Percentiles rank a stretch among this genome's conserved stretches.
Evolutionary conservation across 2,888 invertebrate species (phyloP).

Genomic region (Magallana nippona): DNA sequence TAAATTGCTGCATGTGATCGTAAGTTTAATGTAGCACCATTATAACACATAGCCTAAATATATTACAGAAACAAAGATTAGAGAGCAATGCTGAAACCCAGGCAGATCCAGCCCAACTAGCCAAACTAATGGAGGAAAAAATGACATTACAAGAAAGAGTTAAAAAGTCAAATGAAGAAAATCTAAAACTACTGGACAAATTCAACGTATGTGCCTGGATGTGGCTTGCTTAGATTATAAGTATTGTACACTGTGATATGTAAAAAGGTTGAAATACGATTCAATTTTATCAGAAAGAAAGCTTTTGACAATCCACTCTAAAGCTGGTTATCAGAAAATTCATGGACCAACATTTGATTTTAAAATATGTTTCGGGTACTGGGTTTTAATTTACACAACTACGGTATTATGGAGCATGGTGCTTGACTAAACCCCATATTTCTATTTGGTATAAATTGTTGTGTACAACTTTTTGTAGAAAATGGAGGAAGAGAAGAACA

Average conservation of each 20-base stretch:
- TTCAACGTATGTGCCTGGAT: constrained; percentile 62
- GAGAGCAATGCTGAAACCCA: constrained; percentile 43
- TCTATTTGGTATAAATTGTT: background rate
- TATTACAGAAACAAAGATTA: constrained; percentile 48
- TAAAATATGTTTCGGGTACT: no score
- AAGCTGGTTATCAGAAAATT: no score
- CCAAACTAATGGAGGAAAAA: constrained; percentile 65
- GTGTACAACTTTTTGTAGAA: constrained; percentile 58
- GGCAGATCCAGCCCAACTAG: constrained; percentile 53
- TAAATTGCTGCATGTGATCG: background rate
- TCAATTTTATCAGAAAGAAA: no score
- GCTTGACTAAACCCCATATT: no score
- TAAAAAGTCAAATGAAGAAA: constrained; percentile 75
- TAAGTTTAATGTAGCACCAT: background rate
- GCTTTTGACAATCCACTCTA: no score
- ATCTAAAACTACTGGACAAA: constrained; percentile 68
- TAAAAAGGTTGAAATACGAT: no score
- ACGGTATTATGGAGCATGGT: no score
- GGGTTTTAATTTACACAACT: no score
- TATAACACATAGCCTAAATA: background rate
- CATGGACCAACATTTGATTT: no score
- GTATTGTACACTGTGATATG: no score
- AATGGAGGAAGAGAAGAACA: constrained; percentile 73
- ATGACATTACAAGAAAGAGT: constrained; percentile 66
- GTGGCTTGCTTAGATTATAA: no score